Conservation (phyloP, 2,797 vertebrate species). For the Agapornis canus region DNA sequence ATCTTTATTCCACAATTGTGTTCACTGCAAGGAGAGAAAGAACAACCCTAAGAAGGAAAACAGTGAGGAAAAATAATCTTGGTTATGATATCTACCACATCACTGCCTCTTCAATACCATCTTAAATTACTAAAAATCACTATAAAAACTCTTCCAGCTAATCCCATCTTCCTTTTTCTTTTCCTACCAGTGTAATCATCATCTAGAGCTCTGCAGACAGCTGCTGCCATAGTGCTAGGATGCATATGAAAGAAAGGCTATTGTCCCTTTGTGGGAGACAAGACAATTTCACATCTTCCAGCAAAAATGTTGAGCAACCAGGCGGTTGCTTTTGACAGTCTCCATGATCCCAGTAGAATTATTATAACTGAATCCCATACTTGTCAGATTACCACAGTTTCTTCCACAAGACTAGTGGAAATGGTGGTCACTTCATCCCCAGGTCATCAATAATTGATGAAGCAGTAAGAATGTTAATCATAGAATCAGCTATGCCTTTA, state of each 20-base stretch:
- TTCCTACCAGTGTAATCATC: background rate
- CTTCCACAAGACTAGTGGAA: background rate
- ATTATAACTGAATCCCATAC: background rate
- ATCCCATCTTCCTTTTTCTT: background rate
- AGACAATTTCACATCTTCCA: background rate
- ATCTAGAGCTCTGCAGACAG: background rate
- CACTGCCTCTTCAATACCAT: background rate
- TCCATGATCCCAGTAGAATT: background rate
- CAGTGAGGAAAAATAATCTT: background rate
- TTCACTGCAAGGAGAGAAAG: background rate
- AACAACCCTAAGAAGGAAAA: background rate
- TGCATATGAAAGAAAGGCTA: background rate
- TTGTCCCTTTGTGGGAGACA: background rate
- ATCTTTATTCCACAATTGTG: accelerated
- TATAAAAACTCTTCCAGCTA: background rate
- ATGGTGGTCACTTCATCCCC: background rate
- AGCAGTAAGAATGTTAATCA: background rate
- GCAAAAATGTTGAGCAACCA: background rate
- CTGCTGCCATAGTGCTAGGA: background rate
- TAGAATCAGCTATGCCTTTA: background rate
- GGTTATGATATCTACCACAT: background rate
- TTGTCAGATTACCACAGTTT: background rate
- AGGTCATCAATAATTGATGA: background rate
- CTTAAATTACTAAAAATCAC: background rate
- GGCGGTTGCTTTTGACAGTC: background rate